Percentiles rank a stretch among this genome's conserved stretches.
Evolutionary conservation across 1,140 invertebrate species (phyloP).

Genomic region (Drosophila malerkotliana): DNA sequence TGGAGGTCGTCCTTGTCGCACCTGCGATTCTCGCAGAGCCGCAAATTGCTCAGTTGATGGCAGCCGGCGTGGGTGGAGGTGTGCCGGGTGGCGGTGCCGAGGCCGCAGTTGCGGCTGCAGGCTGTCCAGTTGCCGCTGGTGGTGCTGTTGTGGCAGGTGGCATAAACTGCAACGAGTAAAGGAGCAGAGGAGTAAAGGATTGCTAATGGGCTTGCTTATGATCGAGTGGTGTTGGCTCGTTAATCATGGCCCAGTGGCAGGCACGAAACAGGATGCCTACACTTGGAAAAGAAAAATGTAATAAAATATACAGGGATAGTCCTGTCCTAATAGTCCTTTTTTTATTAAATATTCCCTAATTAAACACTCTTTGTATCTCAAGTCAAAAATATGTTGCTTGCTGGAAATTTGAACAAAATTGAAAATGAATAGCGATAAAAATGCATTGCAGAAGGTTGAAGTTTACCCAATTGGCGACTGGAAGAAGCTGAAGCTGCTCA

Average conservation of each 20-base stretch:
- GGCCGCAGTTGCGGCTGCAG: conserved; percentile 87
- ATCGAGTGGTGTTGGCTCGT: conserved; percentile 15
- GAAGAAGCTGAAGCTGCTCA: conserved; percentile 31
- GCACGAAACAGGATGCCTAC: not conserved
- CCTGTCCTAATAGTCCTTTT: no score
- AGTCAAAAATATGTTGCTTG: not conserved
- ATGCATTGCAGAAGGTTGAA: not conserved
- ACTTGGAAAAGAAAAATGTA: not conserved
- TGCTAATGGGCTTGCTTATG: conserved; percentile 41
- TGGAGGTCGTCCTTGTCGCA: conserved; percentile 55
- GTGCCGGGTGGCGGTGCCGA: conserved; percentile 87
- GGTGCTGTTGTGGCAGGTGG: conserved; percentile 83
- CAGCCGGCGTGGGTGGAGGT: conserved; percentile 87
- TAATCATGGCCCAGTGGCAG: conserved; percentile 17
- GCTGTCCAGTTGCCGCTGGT: conserved; percentile 86
- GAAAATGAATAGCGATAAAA: conserved; percentile 3
- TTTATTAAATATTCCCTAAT: not conserved
- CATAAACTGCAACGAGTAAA: conserved; percentile 77
- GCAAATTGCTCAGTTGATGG: conserved; percentile 86
- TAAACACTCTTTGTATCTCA: conserved; percentile 1
- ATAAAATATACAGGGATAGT: not conserved
- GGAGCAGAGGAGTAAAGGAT: conserved; percentile 14
- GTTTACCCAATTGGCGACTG: conserved; percentile 20
- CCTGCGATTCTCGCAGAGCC: conserved; percentile 86
- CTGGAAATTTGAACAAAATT: not conserved